Conservation (phyloP, 2,113 vertebrate genomes). For the Semnopithecus entellus region DNA sequence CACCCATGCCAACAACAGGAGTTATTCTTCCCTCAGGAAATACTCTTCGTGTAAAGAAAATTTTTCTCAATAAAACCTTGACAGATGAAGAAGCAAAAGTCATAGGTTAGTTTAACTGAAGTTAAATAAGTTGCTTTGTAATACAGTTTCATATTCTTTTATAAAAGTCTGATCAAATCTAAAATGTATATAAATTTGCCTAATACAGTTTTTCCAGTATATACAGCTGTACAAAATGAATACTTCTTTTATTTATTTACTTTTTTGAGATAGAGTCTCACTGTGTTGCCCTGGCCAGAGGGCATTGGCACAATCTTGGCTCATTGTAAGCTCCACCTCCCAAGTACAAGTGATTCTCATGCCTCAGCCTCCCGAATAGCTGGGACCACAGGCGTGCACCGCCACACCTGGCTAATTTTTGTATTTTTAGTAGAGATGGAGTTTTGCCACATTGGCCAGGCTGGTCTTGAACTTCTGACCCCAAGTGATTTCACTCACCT, state of each 20-base stretch:
- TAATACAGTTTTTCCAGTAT: neutral
- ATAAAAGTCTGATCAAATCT: neutral
- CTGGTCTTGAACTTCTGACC: no score
- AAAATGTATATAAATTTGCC: neutral
- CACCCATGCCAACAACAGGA: slow-evolving; percentile 98
- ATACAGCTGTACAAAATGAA: neutral
- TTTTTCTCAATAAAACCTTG: slow-evolving; percentile 98
- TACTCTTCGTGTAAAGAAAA: slow-evolving; percentile 98
- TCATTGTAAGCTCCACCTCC: no score
- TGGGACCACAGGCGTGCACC: no score
- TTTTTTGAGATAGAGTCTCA: no score
- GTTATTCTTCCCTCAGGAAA: slow-evolving; percentile 98
- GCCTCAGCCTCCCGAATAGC: no score
- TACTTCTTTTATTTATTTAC: neutral
- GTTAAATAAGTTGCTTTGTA: neutral
- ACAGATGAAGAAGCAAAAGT: slow-evolving; percentile 99
- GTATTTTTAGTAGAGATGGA: no score
- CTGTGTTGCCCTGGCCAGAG: no score
- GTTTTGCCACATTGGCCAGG: no score
- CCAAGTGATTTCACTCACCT: no score
- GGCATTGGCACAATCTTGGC: no score
- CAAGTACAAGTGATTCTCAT: no score
- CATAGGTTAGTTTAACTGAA: slow-evolving; percentile 88
- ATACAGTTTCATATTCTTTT: neutral
- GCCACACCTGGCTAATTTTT: no score